Conservation (phyloP, 2,797 vertebrate species). For the Percopsis omiscomaycus region DNA sequence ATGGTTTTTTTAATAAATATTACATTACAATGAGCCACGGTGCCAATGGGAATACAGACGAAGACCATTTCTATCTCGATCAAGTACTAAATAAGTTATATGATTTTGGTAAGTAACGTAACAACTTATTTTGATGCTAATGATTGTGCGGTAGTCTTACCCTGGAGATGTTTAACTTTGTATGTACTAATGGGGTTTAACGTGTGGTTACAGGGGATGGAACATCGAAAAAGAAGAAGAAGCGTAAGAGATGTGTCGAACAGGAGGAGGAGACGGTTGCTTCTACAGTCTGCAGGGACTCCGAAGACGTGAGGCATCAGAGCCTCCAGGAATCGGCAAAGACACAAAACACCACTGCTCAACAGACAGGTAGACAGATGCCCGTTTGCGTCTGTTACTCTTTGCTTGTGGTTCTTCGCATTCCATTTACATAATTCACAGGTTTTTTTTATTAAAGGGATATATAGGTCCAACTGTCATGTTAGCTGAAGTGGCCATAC, state of each 20-base stretch:
- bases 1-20: neutral
- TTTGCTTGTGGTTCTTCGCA: too few relatives aligned
- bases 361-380: slow-evolving; percentile 5
- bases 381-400: too few relatives aligned
- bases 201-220: slow-evolving; percentile 64
- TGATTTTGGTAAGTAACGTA: slow-evolving; percentile 74
- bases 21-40: slow-evolving; percentile 16
- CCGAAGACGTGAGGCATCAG: slow-evolving; percentile 8
- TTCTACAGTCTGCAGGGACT: neutral
- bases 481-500: too few relatives aligned
- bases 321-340: neutral
- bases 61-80: slow-evolving; percentile 66
- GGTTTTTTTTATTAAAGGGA: too few relatives aligned
- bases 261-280: slow-evolving; percentile 28
- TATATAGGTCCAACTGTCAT: too few relatives aligned
- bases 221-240: slow-evolving; percentile 58
- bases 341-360: neutral
- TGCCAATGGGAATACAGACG: slow-evolving; percentile 17
- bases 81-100: slow-evolving; percentile 72
- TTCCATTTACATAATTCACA: too few relatives aligned
- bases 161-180: neutral
- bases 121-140: neutral
- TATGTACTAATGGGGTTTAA: neutral
- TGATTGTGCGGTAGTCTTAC: neutral
- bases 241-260: slow-evolving; percentile 22